Base-by-base conservation (phyloP, 23 tunicate species). In the Trididemnum clinides region DNA sequence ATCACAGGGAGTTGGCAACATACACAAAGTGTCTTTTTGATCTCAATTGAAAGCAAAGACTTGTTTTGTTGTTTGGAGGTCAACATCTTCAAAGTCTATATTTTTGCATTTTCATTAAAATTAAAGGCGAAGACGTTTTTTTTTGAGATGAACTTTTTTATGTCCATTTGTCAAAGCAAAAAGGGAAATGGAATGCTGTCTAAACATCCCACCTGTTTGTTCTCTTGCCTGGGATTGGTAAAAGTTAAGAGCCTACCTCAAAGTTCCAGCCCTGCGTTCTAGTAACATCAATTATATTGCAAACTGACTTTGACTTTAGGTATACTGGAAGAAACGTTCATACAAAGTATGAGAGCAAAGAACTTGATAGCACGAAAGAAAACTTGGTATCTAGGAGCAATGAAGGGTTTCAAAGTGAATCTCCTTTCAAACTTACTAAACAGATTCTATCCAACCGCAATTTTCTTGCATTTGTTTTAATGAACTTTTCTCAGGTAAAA, bases 401-500 rank as follows among this genome's bases (percentile, higher is more conserved):
- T 19, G 81, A 66, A 50, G 44, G 66, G 20, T 18, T 83, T 26
- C 57, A 19, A n/a, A 73, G 30, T 22, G 25, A 15, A 36, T 73
- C 80, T n/a, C 92, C 97, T 6, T 77, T 77, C 39, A 37, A 28
- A 34, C 79, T 82, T 22, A 92, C 97, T 5, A 88, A 81, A 74
- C 81, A 92, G 69, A 92, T 92, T 2, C 18, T 92, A 26, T 1
- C 21, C 26, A 92, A 92, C 39, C 64, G 80, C 33, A 92, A 92
- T 57, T 92, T 92, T 72, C 64, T 92, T 2, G 70, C 92, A 20
- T 92, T 92, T 84, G 97, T 92, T 35, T 15, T 70, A 50, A 92
- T 92, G 97, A 92, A 92, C 74, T 85, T 92, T 32, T 81, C 83
- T 33, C 97, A 92, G 89, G 97, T 92, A 71, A 23, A 7, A 27